phyloP scores from a whole-genome alignment of 2,888 invertebrate species.

The Cataglyphis rosenhaueri region DNA sequence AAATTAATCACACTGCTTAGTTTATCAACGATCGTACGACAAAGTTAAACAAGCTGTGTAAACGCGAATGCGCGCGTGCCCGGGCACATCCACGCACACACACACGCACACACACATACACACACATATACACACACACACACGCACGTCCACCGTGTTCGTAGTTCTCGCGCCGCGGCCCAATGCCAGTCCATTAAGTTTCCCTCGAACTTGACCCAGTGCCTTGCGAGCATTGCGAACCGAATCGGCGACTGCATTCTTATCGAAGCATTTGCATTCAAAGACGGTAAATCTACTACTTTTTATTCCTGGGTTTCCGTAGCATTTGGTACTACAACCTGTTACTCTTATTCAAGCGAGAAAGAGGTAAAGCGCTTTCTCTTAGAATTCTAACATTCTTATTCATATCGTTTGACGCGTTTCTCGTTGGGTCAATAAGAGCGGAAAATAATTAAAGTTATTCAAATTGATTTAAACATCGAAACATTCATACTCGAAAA shows the following conservation, averaged over 20 bases:
- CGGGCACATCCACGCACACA: too few relatives aligned
- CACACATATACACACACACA: too few relatives aligned
- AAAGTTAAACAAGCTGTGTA: conserved; percentile 41
- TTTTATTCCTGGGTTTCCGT: conserved; percentile 48
- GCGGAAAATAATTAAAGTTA: neutral
- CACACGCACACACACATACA: too few relatives aligned
- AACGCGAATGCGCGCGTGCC: neutral
- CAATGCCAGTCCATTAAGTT: conserved; percentile 36
- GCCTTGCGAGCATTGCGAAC: conserved; percentile 28
- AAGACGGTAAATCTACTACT: conserved; percentile 53
- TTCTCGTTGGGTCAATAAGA: neutral
- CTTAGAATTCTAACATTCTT: conserved; percentile 38
- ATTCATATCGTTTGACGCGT: conserved; percentile 24
- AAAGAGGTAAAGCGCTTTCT: conserved; percentile 11
- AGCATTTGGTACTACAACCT: conserved; percentile 47
- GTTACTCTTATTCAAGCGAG: conserved; percentile 36
- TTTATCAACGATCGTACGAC: conserved; percentile 28
- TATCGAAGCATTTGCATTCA: conserved; percentile 52
- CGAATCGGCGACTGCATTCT: conserved; percentile 50
- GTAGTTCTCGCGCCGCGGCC: conserved; percentile 22
- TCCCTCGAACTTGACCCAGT: conserved; percentile 49
- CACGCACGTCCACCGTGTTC: neutral
- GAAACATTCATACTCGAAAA: neutral
- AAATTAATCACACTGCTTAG: conserved; percentile 46
- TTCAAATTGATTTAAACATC: neutral